Base-by-base conservation (phyloP, 2,888 invertebrate species). In the Lepidochitona cinerea region DNA sequence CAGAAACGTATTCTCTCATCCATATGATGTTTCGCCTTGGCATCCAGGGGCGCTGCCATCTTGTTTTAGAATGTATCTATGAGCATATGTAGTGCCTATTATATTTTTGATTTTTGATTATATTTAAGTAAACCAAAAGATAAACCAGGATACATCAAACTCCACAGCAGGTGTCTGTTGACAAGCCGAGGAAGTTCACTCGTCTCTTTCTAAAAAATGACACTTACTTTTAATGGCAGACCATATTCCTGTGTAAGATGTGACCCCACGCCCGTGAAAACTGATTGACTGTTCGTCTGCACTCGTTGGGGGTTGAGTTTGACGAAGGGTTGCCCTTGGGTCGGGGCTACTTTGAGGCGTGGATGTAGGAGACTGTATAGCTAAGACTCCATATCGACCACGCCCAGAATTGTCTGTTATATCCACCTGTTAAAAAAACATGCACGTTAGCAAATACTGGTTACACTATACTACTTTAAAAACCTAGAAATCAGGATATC, bases 311-410 rank as follows among this genome's bases (percentile, higher is more conserved):
- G 18, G 37, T 29, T 23, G 59, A 6, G 33, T 41, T 26, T 14
- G 64, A n/a, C n/a, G 37, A 36, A 18, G n/a, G 35, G 35, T n/a
- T 33, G 64, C 36, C 14, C 32, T 59, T 41, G 37, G 29, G 35
- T 71, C 66, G 37, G 35, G 68, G 18, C 36, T 29, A 33, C 70
- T 37, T 0, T 70, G 37, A 5, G 69, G 64, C 18, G 76, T 59
- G 6, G 79, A 74, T 4, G 76, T 76, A 5, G 79, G 79, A 41
- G 77, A 77, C 72, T 79, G 76, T 37, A 79, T 79, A 23, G 76
- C 78, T 53, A 79, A 41, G 1, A 79, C 79, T 18, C 79, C 79
- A 54, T 79, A 79, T 6, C 54, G 66, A 12, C 72, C 72, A 23
- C 68, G 52, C 3, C 49, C 35, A n/a, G 49, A 54, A 32, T 37